Evolutionary conservation across 2,797 vertebrate genomes (phyloP), one percentile per base, ranked within the genome.

Genomic region (Peromyscus melanophrys): DNA sequence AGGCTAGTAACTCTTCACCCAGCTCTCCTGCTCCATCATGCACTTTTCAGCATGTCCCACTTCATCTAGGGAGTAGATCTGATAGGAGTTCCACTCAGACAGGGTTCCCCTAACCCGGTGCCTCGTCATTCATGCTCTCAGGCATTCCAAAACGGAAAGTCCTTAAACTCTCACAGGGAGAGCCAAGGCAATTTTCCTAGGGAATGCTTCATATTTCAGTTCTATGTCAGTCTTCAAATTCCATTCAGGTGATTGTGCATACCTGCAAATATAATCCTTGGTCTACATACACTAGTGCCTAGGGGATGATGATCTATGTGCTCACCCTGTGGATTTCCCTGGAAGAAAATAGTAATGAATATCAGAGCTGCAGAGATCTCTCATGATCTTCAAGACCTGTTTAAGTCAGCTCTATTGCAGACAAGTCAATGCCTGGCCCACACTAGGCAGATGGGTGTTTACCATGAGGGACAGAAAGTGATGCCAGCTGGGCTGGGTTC

Each of bases 251-350:
- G 67, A 88, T 8, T 75, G 25, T 40, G 83, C 6, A 14, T 4
- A 59, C 25, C 7, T 19, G 6, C 17, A 77, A 46, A 14, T 43
- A 31, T 13, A 57, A 12, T 57, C 21, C 16, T 63, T 67, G 27
- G 16, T 63, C 63, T 71, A 16, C 34, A 76, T 23, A 65, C 86
- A 40, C 17, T 7, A 67, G 55, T 29, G 14, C 19, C n/a, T 49
- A 57, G 7, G 59, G 55, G 27, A 43, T 2, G 4, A 57, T 23
- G n/a, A 29, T 59, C 25, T 21, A 23, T 29, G 37, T 16, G 10
- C 16, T 49, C 65, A n/a, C 31, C 55, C 31, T 89, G 63, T 93
- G 92, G 23, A 87, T 96, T 95, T 73, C 82, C 73, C 67, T 96
- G 93, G 91, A 65, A 94, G 89, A 61, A 71, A 89, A 80, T 40